phyloP scores from a whole-genome alignment of 64 coral and sea anemone species.

The Hydrozoanthus tunicans region DNA sequence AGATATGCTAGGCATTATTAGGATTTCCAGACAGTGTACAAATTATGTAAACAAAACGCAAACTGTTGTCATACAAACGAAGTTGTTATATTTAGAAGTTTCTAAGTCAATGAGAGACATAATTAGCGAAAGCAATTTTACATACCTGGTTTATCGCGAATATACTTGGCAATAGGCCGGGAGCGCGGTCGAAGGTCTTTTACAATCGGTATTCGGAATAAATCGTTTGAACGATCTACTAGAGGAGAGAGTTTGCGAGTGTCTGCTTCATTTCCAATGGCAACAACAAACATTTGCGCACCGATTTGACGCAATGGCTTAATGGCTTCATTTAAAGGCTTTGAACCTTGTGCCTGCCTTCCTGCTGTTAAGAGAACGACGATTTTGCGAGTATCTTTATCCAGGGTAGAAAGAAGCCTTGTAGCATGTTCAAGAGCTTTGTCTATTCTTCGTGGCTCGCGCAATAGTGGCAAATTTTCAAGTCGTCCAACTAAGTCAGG shows the following conservation, averaged over 20 bases:
- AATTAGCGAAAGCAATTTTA: neutral
- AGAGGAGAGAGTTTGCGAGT: slow-evolving; percentile 42
- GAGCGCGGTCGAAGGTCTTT: slow-evolving; percentile 36
- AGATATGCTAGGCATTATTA: no score
- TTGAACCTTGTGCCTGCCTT: slow-evolving; percentile 52
- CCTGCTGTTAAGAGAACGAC: slow-evolving; percentile 78
- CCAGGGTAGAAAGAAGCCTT: slow-evolving; percentile 42
- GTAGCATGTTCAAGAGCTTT: slow-evolving; percentile 60
- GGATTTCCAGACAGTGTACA: no score
- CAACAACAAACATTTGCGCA: slow-evolving; percentile 70
- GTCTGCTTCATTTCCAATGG: slow-evolving; percentile 67
- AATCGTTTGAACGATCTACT: slow-evolving; percentile 48
- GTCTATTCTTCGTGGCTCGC: slow-evolving; percentile 73
- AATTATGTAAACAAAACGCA: no score
- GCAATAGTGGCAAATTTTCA: slow-evolving; percentile 52
- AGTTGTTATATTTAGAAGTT: no score
- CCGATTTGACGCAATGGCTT: slow-evolving; percentile 49
- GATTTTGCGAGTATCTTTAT: slow-evolving; percentile 32
- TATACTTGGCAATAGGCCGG: slow-evolving; percentile 40
- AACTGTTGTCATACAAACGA: no score
- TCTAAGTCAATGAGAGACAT: no score
- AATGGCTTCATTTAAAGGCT: slow-evolving; percentile 30
- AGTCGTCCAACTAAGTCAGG: slow-evolving; percentile 53
- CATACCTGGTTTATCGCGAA: slow-evolving; percentile 74
- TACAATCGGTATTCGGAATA: slow-evolving; percentile 59